Conservation (phyloP, 2,888 invertebrate species). For the Sabatieria punctata region DNA sequence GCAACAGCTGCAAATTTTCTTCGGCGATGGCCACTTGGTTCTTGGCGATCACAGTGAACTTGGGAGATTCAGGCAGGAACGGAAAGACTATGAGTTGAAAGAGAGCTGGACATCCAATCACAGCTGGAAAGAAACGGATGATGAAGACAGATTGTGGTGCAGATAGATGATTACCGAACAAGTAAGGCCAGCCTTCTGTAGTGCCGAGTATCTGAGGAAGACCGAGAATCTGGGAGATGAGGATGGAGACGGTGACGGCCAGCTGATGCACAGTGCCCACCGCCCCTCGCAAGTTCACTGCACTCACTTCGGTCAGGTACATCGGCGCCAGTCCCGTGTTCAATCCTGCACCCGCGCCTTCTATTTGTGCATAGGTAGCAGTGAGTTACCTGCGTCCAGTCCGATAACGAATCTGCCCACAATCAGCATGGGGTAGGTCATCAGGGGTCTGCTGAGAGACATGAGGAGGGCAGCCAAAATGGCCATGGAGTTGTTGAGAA, state of each 20-base stretch:
- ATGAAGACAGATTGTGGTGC: too few species aligned
- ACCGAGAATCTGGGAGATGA: slow-evolving; percentile 47
- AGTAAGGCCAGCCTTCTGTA: background rate
- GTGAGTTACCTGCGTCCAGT: slow-evolving; percentile 77
- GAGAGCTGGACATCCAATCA: slow-evolving; percentile 54
- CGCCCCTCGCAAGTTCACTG: slow-evolving; percentile 59
- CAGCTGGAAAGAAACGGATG: too few species aligned
- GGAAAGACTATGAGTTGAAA: slow-evolving; percentile 53
- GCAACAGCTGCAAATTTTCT: too few species aligned
- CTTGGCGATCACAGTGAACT: slow-evolving; percentile 52
- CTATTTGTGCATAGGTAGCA: too few species aligned
- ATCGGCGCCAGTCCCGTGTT: slow-evolving; percentile 71
- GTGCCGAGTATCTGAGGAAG: slow-evolving; percentile 1
- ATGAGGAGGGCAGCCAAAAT: slow-evolving; percentile 52
- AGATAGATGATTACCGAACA: slow-evolving; percentile 1
- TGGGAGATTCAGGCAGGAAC: slow-evolving; percentile 67
- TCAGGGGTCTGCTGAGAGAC: slow-evolving; percentile 47
- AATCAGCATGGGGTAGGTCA: slow-evolving; percentile 58
- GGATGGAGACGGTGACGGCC: slow-evolving; percentile 66
- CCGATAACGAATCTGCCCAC: slow-evolving; percentile 84
- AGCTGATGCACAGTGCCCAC: slow-evolving; percentile 72
- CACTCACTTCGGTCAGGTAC: slow-evolving; percentile 73
- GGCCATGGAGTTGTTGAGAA: slow-evolving; percentile 60
- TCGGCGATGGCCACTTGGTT: too few species aligned
- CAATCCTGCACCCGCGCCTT: slow-evolving; percentile 41